A percentile compares a stretch with the other conserved stretches of the same genome.
Conservation (phyloP, 2,888 invertebrate genomes). For the Lamellibrachia columna region DNA sequence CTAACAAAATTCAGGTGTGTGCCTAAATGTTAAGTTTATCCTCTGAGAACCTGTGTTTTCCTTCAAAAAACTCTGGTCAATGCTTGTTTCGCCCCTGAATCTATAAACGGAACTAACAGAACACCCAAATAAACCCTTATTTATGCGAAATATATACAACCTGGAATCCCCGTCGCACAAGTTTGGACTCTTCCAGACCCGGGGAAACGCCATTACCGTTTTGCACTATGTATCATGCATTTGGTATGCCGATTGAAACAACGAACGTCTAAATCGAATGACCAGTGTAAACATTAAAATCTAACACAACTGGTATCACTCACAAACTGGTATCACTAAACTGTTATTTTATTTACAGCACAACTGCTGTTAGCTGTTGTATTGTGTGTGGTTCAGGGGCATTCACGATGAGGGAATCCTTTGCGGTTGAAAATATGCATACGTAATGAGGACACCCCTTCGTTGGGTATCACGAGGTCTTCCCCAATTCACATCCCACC, state of each 20-base stretch:
- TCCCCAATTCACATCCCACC: background rate
- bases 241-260: constrained; percentile 12
- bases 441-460: constrained; percentile 16
- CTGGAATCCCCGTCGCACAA: constrained; percentile 3
- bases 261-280: background rate
- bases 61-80: too few relatives aligned
- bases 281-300: background rate
- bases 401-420: background rate
- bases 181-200: background rate
- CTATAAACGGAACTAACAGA: background rate
- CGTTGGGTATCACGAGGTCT: constrained; percentile 12
- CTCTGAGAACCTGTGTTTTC: too few relatives aligned
- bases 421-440: constrained; percentile 16
- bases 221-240: background rate
- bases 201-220: constrained; percentile 12
- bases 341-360: background rate
- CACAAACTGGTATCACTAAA: background rate
- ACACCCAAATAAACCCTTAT: background rate
- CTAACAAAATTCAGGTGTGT: too few relatives aligned
- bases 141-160: background rate
- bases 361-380: background rate
- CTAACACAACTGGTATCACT: background rate
- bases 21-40: too few relatives aligned
- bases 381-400: background rate
- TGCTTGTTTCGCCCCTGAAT: background rate